Evolutionary conservation across 2,113 vertebrate species (phyloP).

Genomic region (Triplophysa siluroides): DNA sequence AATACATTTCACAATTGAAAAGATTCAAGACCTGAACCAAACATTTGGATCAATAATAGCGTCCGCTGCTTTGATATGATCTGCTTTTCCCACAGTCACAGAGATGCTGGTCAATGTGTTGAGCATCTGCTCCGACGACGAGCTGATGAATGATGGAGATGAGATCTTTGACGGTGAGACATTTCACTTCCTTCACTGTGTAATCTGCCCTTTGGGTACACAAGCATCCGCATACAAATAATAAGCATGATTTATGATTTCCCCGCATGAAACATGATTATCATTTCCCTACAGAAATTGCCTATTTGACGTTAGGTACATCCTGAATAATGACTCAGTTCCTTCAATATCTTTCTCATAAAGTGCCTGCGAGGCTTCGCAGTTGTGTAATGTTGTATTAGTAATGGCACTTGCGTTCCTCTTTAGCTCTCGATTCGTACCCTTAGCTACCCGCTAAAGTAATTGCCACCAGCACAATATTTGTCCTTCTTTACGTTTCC

Average conservation of each 20-base stretch:
- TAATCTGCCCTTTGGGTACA: neutral
- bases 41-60: no score
- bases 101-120: constrained; percentile 84
- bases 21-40: no score
- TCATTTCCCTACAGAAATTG: constrained; percentile 10
- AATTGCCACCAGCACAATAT: neutral
- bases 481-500: neutral
- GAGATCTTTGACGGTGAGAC: constrained; percentile 80
- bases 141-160: constrained; percentile 80
- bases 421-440: neutral
- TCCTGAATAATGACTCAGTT: constrained; percentile 10
- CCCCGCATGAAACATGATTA: constrained; percentile 1
- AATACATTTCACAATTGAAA: no score
- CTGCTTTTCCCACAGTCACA: constrained; percentile 69
- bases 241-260: neutral
- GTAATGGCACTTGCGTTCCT: neutral
- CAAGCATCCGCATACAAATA: neutral
- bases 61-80: neutral
- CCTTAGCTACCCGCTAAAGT: neutral
- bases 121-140: constrained; percentile 83
- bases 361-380: neutral
- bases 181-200: neutral
- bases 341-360: constrained; percentile 1
- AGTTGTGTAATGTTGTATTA: neutral
- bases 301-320: constrained; percentile 28